Conservation (phyloP, 2,888 invertebrate genomes). For the Hypolimnas misippus region DNA sequence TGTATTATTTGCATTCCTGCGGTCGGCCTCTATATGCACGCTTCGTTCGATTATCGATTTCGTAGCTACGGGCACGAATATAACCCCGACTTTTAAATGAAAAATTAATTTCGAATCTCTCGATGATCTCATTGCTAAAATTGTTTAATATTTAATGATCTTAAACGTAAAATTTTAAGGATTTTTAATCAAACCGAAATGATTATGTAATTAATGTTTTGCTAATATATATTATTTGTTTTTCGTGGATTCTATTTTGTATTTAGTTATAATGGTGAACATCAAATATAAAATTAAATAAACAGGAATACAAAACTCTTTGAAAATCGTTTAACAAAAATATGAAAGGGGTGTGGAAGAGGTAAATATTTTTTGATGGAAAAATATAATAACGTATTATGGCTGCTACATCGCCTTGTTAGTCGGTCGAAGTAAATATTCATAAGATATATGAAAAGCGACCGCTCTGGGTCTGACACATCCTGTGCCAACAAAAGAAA, state of each 20-base stretch:
- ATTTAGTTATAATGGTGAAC: too few relatives aligned
- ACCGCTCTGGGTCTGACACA: conserved; percentile 25
- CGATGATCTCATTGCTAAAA: neutral
- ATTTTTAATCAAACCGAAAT: too few relatives aligned
- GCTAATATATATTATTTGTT: too few relatives aligned
- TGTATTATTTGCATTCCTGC: conserved; percentile 51
- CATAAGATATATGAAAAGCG: conserved; percentile 29
- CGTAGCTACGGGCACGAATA: conserved; percentile 2
- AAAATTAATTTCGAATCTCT: neutral
- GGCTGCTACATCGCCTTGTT: conserved; percentile 8
- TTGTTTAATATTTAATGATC: too few relatives aligned
- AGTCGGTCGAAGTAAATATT: conserved; percentile 24
- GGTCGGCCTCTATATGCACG: conserved; percentile 24
- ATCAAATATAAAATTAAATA: neutral
- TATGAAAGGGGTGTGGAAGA: neutral
- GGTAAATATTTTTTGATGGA: conserved; percentile 9
- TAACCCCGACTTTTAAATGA: conserved; percentile 10
- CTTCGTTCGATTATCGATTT: conserved; percentile 30
- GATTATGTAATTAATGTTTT: too few relatives aligned
- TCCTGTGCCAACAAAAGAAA: conserved; percentile 26
- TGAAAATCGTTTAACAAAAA: neutral
- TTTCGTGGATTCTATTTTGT: too few relatives aligned
- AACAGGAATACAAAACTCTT: neutral
- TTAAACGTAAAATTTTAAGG: too few relatives aligned
- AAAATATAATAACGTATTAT: conserved; percentile 8